Evolutionary conservation across 1,140 invertebrate genomes (phyloP), one percentile per base, ranked within the genome.

Genomic region (Zophobas atratus): DNA sequence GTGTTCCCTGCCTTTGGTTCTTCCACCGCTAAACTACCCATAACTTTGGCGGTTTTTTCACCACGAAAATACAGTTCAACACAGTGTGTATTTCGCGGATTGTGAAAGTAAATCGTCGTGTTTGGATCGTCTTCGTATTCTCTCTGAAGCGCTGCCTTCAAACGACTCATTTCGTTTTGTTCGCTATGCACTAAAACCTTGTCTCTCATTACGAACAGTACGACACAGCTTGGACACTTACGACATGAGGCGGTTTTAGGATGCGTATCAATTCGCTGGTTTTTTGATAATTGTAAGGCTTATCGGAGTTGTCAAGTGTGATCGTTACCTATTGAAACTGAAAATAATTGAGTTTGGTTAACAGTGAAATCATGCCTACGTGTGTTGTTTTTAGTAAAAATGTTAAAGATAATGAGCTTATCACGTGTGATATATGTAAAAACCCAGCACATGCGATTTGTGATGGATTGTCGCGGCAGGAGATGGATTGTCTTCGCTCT

Each of bases 21-120:
- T 49, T 96, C 92, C 80, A 96, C 89, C 0, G 98, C 98, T 49
- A 99, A 87, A 4, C 91, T 91, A 0, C 98, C 98, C 92, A 99
- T 98, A 32, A 97, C 96, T 90, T 99, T 99, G 0, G 98, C 98
- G 6, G 97, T 98, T 88, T 98, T 99, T 86, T 99, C 98, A 20
- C 98, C 98, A 53, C 97, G 88, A 86, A 99, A 99, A 84, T 97
- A 94, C 34, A 99, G 90, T 81, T 97, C 92, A 0, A 99, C 95
- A 4, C 93, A 92, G 73, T 98, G 95, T 0, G 98, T 99, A 86
- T 99, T 99, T 36, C 96, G 89, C 0, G 99, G 99, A 89, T 98
- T 99, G 86, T 99, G 96, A 49, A 99, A 92, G 79, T 95, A 91
- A 80, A 99, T 97, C n/a, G 92, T 92, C 5, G 94, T 94, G 81